Conservation (phyloP, 2,113 vertebrate genomes). For the Erpornis zantholeuca region DNA sequence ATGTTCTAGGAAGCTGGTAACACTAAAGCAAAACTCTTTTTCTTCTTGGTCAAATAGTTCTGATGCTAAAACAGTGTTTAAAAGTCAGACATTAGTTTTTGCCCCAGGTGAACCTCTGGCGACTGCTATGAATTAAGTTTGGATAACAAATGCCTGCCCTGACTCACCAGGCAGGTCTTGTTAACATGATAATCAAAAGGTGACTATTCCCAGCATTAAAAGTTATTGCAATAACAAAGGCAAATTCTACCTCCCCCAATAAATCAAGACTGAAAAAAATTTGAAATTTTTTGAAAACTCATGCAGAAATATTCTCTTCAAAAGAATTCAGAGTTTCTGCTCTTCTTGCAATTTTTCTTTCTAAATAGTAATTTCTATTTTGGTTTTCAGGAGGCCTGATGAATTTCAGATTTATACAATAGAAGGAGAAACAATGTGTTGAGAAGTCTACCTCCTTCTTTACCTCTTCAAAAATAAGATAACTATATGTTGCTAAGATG, state of each 20-base stretch:
- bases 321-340: not conserved
- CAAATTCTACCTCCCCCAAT: not conserved
- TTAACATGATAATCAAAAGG: not conserved
- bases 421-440: not conserved
- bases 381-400: not conserved
- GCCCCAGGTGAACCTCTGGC: not conserved
- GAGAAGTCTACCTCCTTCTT: not conserved
- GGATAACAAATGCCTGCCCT: not conserved
- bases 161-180: not conserved
- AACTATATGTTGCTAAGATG: not conserved
- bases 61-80: not conserved
- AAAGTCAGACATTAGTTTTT: not conserved
- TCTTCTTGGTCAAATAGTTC: not conserved
- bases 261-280: not conserved
- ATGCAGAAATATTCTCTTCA: not conserved
- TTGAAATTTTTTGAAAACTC: not conserved
- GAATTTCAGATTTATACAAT: not conserved
- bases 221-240: not conserved
- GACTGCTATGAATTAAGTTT: not conserved
- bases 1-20: not conserved
- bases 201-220: not conserved
- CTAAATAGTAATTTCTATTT: not conserved
- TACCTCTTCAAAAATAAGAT: not conserved
- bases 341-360: not conserved
- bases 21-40: not conserved